Percentiles rank a stretch among this genome's conserved stretches.
Evolutionary conservation across 2,797 vertebrate genomes (phyloP).

Genomic region (Darevskia nairensis): DNA sequence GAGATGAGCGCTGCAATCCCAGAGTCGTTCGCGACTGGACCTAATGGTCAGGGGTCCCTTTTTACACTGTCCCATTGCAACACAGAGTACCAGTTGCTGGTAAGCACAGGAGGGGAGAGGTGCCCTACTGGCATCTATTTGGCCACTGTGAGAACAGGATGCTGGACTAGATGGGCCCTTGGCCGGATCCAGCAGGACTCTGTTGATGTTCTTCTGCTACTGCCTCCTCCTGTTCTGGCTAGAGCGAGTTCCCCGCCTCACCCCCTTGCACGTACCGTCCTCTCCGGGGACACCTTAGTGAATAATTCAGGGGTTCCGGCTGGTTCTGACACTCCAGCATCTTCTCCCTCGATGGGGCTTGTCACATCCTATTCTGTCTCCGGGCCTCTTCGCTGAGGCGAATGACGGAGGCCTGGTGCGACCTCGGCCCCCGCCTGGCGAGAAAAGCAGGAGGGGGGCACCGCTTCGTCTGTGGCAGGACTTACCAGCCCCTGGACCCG

Average conservation of each 20-base stretch:
- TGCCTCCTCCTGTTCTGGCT: background rate
- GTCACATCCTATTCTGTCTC: background rate
- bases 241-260: too few species aligned
- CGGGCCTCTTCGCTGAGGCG: background rate
- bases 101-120: too few species aligned
- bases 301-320: constrained; percentile 13
- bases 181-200: too few species aligned
- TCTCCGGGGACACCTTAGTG: background rate
- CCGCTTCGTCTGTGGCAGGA: background rate
- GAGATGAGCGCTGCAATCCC: too few species aligned
- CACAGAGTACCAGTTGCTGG: too few species aligned
- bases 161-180: too few species aligned
- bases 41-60: too few species aligned
- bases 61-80: too few species aligned
- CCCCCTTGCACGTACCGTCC: background rate
- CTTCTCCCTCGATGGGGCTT: constrained; percentile 6
- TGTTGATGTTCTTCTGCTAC: background rate
- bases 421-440: background rate
- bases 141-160: too few species aligned
- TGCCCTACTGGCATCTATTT: too few species aligned
- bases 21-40: too few species aligned
- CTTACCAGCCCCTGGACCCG: background rate
- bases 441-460: background rate
- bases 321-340: background rate
- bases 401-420: background rate